Evolutionary conservation across 1,140 invertebrate genomes (phyloP), one percentile per base, ranked within the genome.

Genomic region (Choristoneura fumiferana): DNA sequence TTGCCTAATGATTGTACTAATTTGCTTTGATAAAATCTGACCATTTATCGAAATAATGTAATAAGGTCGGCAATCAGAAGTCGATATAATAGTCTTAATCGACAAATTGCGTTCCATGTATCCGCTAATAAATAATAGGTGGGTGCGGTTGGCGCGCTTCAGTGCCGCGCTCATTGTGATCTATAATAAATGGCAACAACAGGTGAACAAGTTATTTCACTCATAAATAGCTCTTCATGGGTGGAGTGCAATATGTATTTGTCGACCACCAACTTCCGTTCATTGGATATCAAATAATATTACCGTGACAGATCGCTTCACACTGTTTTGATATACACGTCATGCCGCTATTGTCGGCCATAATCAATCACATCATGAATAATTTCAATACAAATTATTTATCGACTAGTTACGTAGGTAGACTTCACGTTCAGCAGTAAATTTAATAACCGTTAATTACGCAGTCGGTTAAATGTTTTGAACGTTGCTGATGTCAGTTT

Each of bases 171-270:
- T 58, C 73, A 86, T 86, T 86, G 82, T 85, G 65, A 65, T 72
- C 73, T 79, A 82, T 84, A 82, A 88, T 88, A 88, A 88, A 88
- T 85, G 81, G 77, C 84, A 88, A 88, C 84, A 85, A 85, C 85
- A 88, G 85, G 84, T 88, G 84, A 88, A 85, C 87, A 80, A 87
- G 78, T 87, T 87, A 88, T 88, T 88, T 87, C 84, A 85, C 78
- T 84, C 72, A 84, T 85, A 85, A 85, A 81, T 84, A 86, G 82
- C 76, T 84, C 71, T 76, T 69, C 67, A 81, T 85, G 82, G 84
- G 78, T 83, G 82, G 76, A 81, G 78, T 79, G 81, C 79, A 81
- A 80, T 84, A 85, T 85, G 79, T 85, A 85, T 76, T 70, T 73
- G 73, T 79, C 71, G 67, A 63, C 73, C 71, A 65, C 63, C 73